Base-by-base conservation (phyloP, 2,888 invertebrate species). In the Bombylius discolor region DNA sequence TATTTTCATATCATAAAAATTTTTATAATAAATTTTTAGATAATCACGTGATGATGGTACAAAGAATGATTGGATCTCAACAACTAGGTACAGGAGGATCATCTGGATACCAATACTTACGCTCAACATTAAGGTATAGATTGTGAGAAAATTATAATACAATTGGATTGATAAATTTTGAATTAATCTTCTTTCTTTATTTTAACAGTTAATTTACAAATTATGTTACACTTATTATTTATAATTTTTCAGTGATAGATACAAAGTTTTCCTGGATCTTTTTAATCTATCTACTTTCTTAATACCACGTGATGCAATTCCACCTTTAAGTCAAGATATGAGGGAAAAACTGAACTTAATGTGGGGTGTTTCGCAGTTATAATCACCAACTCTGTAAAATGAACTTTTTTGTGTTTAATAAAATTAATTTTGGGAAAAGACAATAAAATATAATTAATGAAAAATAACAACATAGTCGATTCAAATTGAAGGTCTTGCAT, bases 21-120 rank as follows among this genome's bases (percentile, higher is more conserved):
- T 45, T 45, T 45, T 53, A 51, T 47, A 14, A 48, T 49, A 11
- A 52, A 53, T 34, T 51, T 46, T 51, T 48, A 98, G 98, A 97
- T 73, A 98, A 97, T 74, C 99, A 99, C 73, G 92, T 98, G 48
- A 84, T 96, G 66, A 89, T 99, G 88, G 99, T 99, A 33, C 97
- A 98, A 75, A 80, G 98, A 64, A 99, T 99, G 97, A 91, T 99
- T 64, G 99, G 99, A 0, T 92, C 93, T 0, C 93, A 94, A 68
- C 91, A 90, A 67, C 77, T 93, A 9, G 99, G 99, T 31, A 98
- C 98, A 0, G 99, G 98, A 14, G 98, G 99, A 5, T 97, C 97
- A 7, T 94, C 96, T 0, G 99, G 99, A 0, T 98, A 99, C 76
- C 95, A 97, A 69, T 99, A 99, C 72, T 80, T 99, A 7, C 82